These are phyloP conservation scores for Pygoscelis adeliae DNA, from an alignment of 2,113 vertebrate species.

Conservation along the genomic window DNA sequence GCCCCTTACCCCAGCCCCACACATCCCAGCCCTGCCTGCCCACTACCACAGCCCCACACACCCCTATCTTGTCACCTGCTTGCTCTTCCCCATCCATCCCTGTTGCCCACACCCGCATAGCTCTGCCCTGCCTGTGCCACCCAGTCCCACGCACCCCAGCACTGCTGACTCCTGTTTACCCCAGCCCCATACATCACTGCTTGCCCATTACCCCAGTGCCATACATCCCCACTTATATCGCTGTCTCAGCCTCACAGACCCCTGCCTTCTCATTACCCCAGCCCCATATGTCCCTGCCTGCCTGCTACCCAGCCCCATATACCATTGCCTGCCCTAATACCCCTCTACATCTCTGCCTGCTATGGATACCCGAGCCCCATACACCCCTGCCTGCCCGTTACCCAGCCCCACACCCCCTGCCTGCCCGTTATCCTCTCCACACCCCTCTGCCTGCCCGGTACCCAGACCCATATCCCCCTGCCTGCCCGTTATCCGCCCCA, in stretches of 20 bases:
- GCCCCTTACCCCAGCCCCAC: neutral
- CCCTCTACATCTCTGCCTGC: neutral
- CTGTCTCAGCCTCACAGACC: neutral
- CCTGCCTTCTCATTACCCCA: neutral
- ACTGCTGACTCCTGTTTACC: neutral
- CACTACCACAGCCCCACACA: neutral
- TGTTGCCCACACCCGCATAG: neutral
- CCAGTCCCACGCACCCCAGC: neutral
- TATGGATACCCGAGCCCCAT: neutral
- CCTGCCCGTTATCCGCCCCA: neutral
- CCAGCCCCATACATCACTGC: neutral
- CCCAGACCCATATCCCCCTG: neutral
- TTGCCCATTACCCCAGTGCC: neutral
- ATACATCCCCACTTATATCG: rapidly evolving
- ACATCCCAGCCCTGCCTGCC: neutral
- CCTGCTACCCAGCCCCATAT: neutral
- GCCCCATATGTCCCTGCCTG: neutral
- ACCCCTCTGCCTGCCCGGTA: neutral
- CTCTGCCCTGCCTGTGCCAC: neutral
- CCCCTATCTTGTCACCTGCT: neutral
- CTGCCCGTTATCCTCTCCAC: neutral
- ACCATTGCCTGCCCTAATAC: neutral
- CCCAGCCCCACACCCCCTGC: neutral
- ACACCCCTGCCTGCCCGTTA: neutral
- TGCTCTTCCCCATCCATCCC: neutral